Base-by-base conservation (phyloP, 35 echinoderm and acorn worm species). In the Apostichopus californicus region DNA sequence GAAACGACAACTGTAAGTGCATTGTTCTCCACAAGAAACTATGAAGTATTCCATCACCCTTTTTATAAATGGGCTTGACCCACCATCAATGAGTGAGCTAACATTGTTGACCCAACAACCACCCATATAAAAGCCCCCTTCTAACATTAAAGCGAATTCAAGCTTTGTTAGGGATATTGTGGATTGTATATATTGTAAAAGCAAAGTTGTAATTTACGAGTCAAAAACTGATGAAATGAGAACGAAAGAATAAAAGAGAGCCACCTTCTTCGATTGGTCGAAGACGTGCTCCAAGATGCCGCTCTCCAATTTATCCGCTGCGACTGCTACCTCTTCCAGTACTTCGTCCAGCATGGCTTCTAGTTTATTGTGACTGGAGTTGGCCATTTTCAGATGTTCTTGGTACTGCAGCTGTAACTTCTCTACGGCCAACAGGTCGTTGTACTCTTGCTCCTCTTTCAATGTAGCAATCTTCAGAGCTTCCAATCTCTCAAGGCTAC, bases 261-360 rank as follows among this genome's bases (percentile, higher is more conserved):
- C 1, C 54, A 98, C 96, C 92, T 92, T 88, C 53, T 91, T 94
- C 10, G 93, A 96, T 65, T 93, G 58, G 81, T 98, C 97, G 86
- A 98, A 98, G 0, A 90, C 93, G 80, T 98, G 93, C 65, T 98
- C 97, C 15, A 86, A 84, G 28, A 98, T 96, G 10, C 83, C 86
- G 52, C 90, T 82, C 63, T 98, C 97, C 46, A 98, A 84, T 24
- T 90, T 96, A 78, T 98, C 97, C 54, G 97, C 97, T 56, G 97
- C 97, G 25, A 93, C 17, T 11, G 93, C 97, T 55, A 96, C 97
- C 65, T 98, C 97, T 34, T 80, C 68, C 7, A 98, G 73, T 8
- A 98, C 93, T 57, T 98, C 94, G 80, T 98, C 97, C 87, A 98
- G 56, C 14, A 98, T 96, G 5, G 86, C 89, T 65, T 98, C 97